Base-by-base conservation (phyloP, 2,888 invertebrate species). In the Drosophila algonquin region DNA sequence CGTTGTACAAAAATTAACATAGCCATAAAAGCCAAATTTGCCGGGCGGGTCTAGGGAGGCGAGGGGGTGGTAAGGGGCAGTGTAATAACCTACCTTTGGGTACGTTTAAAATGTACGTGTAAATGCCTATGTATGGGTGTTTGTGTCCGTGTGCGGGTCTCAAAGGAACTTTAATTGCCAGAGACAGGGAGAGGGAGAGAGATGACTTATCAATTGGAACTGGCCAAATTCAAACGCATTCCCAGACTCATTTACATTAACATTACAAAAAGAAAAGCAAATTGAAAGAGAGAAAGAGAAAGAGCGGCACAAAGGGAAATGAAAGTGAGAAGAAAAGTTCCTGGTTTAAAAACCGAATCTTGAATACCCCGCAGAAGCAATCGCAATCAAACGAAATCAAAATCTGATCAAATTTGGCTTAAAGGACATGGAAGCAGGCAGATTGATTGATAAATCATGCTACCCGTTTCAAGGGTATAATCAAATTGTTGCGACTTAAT, bases 1-100 rank as follows among this genome's bases (percentile, higher is more conserved):
- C 61, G 74, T 79, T 77, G 63, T 64, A 59, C 70, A 69, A 58
- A 80, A 81, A 87, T 81, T 84, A 79, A 76, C 82, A 87, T 87
- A 81, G 67, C 63, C 85, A 78, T 87, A 80, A 87, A 84, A 70
- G 56, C 59, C 1, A 70, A 84, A 75, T 69, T 63, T 60, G 48
- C 53, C 40, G 59, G 58, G 32, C 14, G 21, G 30, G 27, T 16
- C 6, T 45, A 7, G 24, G 3, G 2, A 21, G 21, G 21, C 3
- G 21, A 21, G 3, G 3, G 24, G 24, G 24, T 3, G 24, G 24
- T 14, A 9, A 9, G 8, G 9, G 35, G 35, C 18, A n/a, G 21
- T 3, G 16, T 2, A 12, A 1, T 9, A 53, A 10, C 35, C 40
- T 35, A 62, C 61, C 58, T 56, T 40, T 45, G 45, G 35, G 44